These are phyloP conservation scores for Berghia stephanieae DNA, from an alignment of 1,140 invertebrate species.

Conservation along the genomic window DNA sequence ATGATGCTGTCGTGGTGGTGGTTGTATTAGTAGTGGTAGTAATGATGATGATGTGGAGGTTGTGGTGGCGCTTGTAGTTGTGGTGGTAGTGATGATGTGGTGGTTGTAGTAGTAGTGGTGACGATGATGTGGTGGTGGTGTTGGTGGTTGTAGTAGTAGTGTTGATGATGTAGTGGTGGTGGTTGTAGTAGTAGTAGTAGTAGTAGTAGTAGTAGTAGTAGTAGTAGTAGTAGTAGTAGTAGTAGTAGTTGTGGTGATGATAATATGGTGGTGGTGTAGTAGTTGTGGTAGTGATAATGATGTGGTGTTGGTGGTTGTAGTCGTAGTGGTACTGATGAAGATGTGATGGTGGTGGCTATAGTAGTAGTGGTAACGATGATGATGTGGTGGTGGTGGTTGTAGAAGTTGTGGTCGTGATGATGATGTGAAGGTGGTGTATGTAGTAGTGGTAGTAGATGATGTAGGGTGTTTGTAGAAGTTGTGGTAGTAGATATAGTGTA, in stretches of 20 bases:
- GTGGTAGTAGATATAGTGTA: background rate
- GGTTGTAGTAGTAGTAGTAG: background rate
- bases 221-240: background rate
- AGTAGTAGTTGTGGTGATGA: slow-evolving; percentile 5
- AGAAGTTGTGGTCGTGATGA: background rate
- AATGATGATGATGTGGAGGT: too few species aligned
- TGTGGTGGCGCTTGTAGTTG: too few species aligned
- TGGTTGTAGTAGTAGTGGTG: too few species aligned
- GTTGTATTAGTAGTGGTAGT: too few species aligned
- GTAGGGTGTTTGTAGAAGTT: background rate
- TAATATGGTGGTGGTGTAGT: too few species aligned
- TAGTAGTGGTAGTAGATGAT: background rate
- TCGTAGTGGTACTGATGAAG: background rate
- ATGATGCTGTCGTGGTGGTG: too few species aligned
- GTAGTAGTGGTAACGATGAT: too few species aligned
- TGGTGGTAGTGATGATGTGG: too few species aligned
- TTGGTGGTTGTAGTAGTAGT: background rate
- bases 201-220: background rate
- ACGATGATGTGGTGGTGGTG: too few species aligned
- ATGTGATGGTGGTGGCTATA: too few species aligned
- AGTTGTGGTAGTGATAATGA: background rate
- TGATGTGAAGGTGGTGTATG: background rate
- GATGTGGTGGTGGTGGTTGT: slow-evolving; percentile 6
- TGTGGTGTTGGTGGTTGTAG: background rate
- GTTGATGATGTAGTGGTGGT: background rate